phyloP scores from a whole-genome alignment of 2,797 vertebrate species.

The Phataginus tricuspis region DNA sequence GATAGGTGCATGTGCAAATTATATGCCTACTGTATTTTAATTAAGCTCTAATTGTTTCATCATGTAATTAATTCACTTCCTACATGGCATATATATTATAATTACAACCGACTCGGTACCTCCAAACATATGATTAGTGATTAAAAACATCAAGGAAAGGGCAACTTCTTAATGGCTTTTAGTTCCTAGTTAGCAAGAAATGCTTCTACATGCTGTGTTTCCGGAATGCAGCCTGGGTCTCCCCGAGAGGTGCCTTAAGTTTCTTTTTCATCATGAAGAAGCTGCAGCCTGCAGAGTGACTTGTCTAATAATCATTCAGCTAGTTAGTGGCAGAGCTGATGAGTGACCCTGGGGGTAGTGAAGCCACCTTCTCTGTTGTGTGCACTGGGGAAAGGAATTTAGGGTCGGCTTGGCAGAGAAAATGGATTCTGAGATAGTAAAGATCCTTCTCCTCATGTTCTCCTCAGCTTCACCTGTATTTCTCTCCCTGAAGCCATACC shows the following conservation, averaged over 20 bases:
- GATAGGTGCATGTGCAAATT: background rate
- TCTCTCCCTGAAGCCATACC: background rate
- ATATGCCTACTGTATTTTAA: slow-evolving; percentile 18
- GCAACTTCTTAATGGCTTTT: background rate
- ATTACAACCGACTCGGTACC: slow-evolving; percentile 69
- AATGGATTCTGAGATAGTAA: background rate
- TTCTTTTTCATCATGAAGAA: slow-evolving; percentile 11
- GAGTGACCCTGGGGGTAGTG: background rate
- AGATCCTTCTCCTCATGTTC: background rate
- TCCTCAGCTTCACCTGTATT: background rate
- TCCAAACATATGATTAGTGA: slow-evolving; percentile 65
- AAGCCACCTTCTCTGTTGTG: background rate
- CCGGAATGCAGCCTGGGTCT: background rate
- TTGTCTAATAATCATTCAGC: background rate
- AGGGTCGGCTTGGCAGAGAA: background rate
- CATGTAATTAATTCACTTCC: slow-evolving; percentile 74
- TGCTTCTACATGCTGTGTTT: background rate
- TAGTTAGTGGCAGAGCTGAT: background rate
- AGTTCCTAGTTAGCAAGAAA: slow-evolving; percentile 19
- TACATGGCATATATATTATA: slow-evolving; percentile 37
- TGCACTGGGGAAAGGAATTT: background rate
- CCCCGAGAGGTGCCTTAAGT: background rate
- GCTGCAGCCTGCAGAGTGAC: background rate
- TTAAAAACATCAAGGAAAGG: slow-evolving; percentile 60
- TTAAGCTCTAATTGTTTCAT: slow-evolving; percentile 77